These are phyloP conservation scores for Zygaena filipendulae DNA, from an alignment of 2,888 invertebrate genomes.

Conservation along the genomic window DNA sequence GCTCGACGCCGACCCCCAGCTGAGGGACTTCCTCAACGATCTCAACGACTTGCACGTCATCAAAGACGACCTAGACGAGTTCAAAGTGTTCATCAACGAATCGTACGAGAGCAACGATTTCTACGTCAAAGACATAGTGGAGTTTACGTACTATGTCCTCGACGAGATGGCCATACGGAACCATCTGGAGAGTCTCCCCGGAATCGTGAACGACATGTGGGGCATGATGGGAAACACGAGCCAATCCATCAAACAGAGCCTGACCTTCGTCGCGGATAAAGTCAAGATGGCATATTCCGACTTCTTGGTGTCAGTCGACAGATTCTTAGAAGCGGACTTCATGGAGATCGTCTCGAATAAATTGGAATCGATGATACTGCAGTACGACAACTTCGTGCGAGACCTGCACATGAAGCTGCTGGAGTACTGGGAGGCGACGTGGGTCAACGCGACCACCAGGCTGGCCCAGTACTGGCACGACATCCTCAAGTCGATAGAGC, in stretches of 20 bases:
- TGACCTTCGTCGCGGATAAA: conserved; percentile 78
- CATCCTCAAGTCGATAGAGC: conserved; percentile 78
- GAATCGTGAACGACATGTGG: conserved; percentile 85
- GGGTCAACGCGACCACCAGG: conserved; percentile 74
- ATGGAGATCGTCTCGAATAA: conserved; percentile 76
- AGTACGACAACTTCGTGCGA: conserved; percentile 83
- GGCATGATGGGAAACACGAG: conserved; percentile 89
- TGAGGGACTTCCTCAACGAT: conserved; percentile 78
- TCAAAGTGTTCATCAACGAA: conserved; percentile 76
- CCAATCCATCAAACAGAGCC: conserved; percentile 78
- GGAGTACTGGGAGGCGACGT: conserved; percentile 78
- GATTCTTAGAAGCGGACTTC: conserved; percentile 79
- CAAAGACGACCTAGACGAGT: conserved; percentile 76
- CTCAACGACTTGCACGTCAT: conserved; percentile 77
- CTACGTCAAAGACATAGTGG: conserved; percentile 82
- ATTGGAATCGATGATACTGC: conserved; percentile 75
- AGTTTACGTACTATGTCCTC: conserved; percentile 74
- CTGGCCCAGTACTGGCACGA: conserved; percentile 78
- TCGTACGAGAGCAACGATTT: conserved; percentile 87
- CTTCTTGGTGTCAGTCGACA: conserved; percentile 74
- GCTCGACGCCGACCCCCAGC: conserved; percentile 77
- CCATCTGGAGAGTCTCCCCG: conserved; percentile 82
- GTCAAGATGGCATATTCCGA: conserved; percentile 78
- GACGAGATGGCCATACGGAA: conserved; percentile 83
- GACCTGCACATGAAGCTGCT: conserved; percentile 74